Evolutionary conservation across 2,888 invertebrate species (phyloP).

Genomic region (Rugalucina vietnamica): DNA sequence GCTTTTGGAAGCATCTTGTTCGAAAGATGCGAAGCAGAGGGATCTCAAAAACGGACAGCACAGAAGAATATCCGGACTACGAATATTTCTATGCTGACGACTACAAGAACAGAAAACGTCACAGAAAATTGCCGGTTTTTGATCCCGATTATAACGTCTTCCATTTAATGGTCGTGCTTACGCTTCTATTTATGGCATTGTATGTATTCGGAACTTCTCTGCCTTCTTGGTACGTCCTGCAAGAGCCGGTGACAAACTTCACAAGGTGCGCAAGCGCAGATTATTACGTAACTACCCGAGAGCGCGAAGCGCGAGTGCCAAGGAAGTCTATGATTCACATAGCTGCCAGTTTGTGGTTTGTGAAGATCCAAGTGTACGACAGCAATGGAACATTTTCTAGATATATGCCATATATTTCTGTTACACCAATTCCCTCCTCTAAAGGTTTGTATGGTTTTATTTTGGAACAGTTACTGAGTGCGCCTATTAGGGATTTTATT

Average conservation of each 20-base stretch:
- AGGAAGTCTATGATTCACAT: background rate
- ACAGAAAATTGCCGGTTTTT: background rate
- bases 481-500: too few species aligned
- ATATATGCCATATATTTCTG: background rate
- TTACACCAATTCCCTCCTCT: background rate
- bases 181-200: conserved; percentile 29
- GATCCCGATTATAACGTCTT: conserved; percentile 51
- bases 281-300: conserved; percentile 28
- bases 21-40: background rate
- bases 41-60: background rate
- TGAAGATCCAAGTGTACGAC: conserved; percentile 8
- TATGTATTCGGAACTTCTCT: conserved; percentile 36
- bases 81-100: background rate
- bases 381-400: background rate
- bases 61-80: background rate
- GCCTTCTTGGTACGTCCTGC: conserved; percentile 48
- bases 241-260: conserved; percentile 36
- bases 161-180: conserved; percentile 34
- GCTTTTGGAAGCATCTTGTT: background rate
- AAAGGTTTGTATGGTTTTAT: background rate
- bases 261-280: conserved; percentile 42
- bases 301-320: conserved; percentile 14
- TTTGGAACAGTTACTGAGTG: too few species aligned
- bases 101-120: background rate
- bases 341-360: conserved; percentile 40